phyloP scores from a whole-genome alignment of 1,140 invertebrate species.

The Hormaphis cornu region DNA sequence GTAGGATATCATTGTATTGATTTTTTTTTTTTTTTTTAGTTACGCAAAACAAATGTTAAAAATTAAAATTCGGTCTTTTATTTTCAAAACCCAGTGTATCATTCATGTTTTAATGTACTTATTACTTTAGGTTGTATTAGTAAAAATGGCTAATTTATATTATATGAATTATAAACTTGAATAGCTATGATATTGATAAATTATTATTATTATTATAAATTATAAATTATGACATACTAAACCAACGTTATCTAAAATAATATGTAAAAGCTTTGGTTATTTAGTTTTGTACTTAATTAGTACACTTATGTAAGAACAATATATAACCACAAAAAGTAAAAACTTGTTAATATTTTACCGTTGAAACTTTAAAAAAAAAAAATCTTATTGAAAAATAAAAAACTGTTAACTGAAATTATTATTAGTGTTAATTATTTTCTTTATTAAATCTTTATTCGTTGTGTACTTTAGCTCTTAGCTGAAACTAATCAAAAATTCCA shows the following conservation, averaged over 20 bases:
- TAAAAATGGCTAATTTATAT: constrained; percentile 5
- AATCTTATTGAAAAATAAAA: not conserved
- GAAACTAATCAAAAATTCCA: no score
- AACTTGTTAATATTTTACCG: constrained; percentile 2
- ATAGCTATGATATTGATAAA: not conserved
- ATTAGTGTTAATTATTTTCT: no score
- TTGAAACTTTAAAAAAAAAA: not conserved
- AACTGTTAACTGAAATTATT: no score
- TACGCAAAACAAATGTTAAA: not conserved
- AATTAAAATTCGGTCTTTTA: not conserved
- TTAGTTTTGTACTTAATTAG: constrained; percentile 8
- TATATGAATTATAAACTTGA: not conserved
- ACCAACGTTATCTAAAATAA: not conserved
- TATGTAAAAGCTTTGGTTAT: constrained; percentile 15
- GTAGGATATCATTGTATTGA: not conserved
- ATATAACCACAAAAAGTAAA: not conserved
- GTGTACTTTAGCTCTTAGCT: no score
- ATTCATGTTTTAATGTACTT: not conserved
- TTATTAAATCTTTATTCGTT: no score
- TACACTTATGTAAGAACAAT: not conserved
- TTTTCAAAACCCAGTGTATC: not conserved
- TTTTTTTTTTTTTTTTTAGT: not conserved
- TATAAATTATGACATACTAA: no score
- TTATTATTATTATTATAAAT: not conserved
- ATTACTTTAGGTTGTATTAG: constrained; percentile 17